Percentiles rank a stretch among this genome's conserved stretches.
These are phyloP conservation scores for Centruroides sculpturatus DNA, from an alignment of 1,140 invertebrate species.

Conservation along the genomic window DNA sequence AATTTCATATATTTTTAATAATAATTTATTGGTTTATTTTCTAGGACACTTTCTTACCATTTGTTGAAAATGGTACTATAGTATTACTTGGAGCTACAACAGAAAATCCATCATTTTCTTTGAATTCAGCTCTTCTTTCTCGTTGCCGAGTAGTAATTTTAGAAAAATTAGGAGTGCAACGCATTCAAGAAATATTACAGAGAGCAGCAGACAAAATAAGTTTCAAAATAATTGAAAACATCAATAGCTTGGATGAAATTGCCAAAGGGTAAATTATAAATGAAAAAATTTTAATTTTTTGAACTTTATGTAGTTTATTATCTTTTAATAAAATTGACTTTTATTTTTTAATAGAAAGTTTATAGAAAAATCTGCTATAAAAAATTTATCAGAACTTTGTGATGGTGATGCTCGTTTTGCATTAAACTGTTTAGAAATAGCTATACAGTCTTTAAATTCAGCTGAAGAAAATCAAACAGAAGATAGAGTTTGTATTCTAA, in stretches of 20 bases:
- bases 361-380: slow-evolving; percentile 46
- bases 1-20: too few relatives aligned
- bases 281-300: too few relatives aligned
- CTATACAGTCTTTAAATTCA: slow-evolving; percentile 38
- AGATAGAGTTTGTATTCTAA: slow-evolving; percentile 15
- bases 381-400: slow-evolving; percentile 53
- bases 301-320: not conserved
- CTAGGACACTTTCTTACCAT: slow-evolving; percentile 55
- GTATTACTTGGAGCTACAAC: slow-evolving; percentile 70
- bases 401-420: slow-evolving; percentile 70
- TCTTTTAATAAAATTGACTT: not conserved
- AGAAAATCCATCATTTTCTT: slow-evolving; percentile 71
- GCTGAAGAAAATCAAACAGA: not conserved
- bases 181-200: slow-evolving; percentile 46
- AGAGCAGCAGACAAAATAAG: slow-evolving; percentile 29
- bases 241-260: too few relatives aligned
- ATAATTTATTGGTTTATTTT: not conserved
- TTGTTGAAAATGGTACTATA: slow-evolving; percentile 67
- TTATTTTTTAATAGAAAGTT: not conserved
- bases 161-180: slow-evolving; percentile 46
- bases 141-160: slow-evolving; percentile 53
- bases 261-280: too few relatives aligned
- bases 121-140: slow-evolving; percentile 64
- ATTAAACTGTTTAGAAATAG: slow-evolving; percentile 55
- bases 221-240: too few relatives aligned